Evolutionary conservation across 2,797 vertebrate genomes (phyloP).

Genomic region (Coilia nasus): DNA sequence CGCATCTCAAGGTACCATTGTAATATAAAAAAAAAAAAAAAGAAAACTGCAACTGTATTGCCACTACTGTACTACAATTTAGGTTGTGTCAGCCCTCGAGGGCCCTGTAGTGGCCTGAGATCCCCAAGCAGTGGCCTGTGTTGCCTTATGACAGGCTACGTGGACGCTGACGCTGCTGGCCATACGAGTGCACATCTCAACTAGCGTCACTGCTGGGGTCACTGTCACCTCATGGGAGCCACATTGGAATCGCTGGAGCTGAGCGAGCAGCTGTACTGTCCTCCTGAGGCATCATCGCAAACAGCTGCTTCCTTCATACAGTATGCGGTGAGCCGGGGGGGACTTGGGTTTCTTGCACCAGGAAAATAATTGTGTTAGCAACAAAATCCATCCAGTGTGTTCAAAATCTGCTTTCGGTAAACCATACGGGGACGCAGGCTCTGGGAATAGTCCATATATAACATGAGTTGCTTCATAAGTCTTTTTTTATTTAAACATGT

Average conservation of each 20-base stretch:
- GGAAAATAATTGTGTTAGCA: neutral
- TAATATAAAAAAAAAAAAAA: too few species aligned
- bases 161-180: neutral
- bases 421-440: neutral
- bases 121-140: too few species aligned
- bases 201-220: neutral
- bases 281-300: neutral
- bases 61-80: too few species aligned
- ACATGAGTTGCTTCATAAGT: neutral
- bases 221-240: neutral
- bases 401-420: neutral
- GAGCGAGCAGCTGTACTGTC: neutral
- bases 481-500: neutral
- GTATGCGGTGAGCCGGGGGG: neutral
- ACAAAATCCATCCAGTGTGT: neutral
- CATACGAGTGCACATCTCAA: neutral
- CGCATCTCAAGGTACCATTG: too few species aligned
- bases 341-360: neutral
- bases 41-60: too few species aligned
- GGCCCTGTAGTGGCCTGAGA: too few species aligned
- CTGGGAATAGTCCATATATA: neutral
- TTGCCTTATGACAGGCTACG: too few species aligned
- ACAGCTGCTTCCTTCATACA: conserved; percentile 12
- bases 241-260: neutral
- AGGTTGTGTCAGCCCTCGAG: too few species aligned